A percentile compares a stretch with the other conserved stretches of the same genome.
phyloP scores from a whole-genome alignment of 2,797 vertebrate genomes.

The Falco concolor region DNA sequence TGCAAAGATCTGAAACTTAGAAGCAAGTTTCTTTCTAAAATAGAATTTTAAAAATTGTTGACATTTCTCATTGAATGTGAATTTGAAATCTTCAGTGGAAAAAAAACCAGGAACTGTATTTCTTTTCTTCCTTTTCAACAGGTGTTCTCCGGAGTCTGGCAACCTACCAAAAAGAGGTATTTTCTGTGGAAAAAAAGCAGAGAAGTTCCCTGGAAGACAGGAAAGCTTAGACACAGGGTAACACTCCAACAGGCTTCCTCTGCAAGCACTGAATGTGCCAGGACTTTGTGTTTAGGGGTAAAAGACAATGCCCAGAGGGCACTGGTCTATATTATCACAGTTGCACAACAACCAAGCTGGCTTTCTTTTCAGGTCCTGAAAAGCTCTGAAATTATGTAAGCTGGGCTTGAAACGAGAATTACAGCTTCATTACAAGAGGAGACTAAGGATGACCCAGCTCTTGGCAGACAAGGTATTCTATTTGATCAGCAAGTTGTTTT shows the following conservation, averaged over 20 bases:
- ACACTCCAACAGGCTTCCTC: background rate
- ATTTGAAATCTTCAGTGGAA: background rate
- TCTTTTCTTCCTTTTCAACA: background rate
- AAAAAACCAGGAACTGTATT: background rate
- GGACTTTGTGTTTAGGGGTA: rapidly evolving
- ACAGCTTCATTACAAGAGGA: background rate
- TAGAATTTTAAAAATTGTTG: background rate
- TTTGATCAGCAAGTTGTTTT: background rate
- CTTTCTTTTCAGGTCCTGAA: background rate
- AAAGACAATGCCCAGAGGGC: background rate
- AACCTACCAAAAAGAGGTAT: background rate
- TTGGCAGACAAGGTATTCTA: background rate
- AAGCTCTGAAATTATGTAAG: background rate
- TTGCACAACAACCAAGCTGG: background rate
- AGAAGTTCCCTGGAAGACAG: background rate
- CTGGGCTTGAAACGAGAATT: background rate
- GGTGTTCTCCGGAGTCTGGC: background rate
- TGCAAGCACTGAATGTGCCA: background rate
- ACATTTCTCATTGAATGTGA: background rate
- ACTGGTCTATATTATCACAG: background rate
- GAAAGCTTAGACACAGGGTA: background rate
- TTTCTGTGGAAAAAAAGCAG: background rate
- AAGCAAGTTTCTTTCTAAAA: background rate
- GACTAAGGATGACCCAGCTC: rapidly evolving
- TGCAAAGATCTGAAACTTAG: background rate